Conservation (phyloP, 2,888 invertebrate species). For the Tyria jacobaeae region DNA sequence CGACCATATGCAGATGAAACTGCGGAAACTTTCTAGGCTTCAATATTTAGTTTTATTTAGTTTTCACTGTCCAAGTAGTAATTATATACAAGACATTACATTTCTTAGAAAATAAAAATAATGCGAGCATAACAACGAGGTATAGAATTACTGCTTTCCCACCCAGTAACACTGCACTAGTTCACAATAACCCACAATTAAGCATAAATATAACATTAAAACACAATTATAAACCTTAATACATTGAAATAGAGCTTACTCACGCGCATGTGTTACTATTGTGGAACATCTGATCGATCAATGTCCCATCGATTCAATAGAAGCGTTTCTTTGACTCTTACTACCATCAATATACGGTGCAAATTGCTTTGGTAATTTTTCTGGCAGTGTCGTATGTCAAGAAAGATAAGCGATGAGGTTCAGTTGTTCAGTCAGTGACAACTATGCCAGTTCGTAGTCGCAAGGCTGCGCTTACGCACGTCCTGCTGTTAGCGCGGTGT, state of each 20-base stretch:
- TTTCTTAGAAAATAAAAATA: constrained; percentile 14
- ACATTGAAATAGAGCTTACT: constrained; percentile 1
- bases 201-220: constrained; percentile 15
- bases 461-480: constrained; percentile 58
- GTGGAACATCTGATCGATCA: constrained; percentile 44
- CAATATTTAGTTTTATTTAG: too few species aligned
- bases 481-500: background rate
- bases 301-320: constrained; percentile 39
- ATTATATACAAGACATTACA: constrained; percentile 2
- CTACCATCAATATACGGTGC: constrained; percentile 26
- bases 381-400: constrained; percentile 54
- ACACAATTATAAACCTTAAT: constrained; percentile 29
- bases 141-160: constrained; percentile 56
- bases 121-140: constrained; percentile 30
- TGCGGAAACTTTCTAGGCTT: too few species aligned
- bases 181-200: constrained; percentile 41
- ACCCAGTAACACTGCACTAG: constrained; percentile 42
- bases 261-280: constrained; percentile 16
- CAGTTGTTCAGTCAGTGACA: constrained; percentile 48
- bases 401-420: constrained; percentile 64
- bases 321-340: constrained; percentile 31
- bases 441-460: constrained; percentile 58
- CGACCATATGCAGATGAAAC: too few species aligned
- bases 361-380: constrained; percentile 19
- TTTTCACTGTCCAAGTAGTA: background rate